Base-by-base conservation (phyloP, 2,888 invertebrate species). In the Nomada ferruginata region DNA sequence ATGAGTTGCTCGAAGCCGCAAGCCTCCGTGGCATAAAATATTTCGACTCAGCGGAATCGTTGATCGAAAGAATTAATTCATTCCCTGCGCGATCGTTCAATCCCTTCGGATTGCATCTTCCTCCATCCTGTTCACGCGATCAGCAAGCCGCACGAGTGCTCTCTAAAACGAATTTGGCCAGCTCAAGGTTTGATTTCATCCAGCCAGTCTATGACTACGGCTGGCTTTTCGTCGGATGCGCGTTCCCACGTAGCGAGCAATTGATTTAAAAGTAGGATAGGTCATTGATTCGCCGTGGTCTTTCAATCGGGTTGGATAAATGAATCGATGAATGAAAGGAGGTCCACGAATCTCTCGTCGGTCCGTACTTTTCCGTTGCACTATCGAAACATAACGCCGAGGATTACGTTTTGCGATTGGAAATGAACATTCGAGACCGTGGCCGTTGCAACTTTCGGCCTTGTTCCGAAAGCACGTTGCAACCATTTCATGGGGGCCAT, bases 181-280 rank as follows among this genome's bases (percentile, higher is more conserved):
- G 81, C 85, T 78, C 79, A 83, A 87, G 84, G 82, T 87, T 87
- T 86, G 88, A 84, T 88, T 83, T 82, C 83, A 81, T 85, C 85
- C 79, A 85, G 82, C 83, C 47, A 71, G 83, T 80, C 81, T 74
- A 83, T 82, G 80, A 83, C 36, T 76, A 79, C 77, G 73, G 60
- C 50, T 81, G 81, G 81, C 85, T 88, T 84, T 87, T 87, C 88
- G 83, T 83, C 76, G 83, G 74, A 81, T 73, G 75, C 82, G 86
- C 76, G 73, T 79, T 86, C 80, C 82, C 84, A 87, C 84, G 82
- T 89, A 85, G 73, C 83, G 77, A 82, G 81, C 86, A 85, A 89
- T 88, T 89, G 89, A 89, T 89, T 89, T 85, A 86, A 89, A 89
- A 88, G 84, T 88, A 87, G 84, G 88, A 85, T 88, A 86, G 85